These are phyloP conservation scores for Scaptomyza cyrtandrae DNA, from an alignment of 2,888 invertebrate genomes.

Conservation along the genomic window DNA sequence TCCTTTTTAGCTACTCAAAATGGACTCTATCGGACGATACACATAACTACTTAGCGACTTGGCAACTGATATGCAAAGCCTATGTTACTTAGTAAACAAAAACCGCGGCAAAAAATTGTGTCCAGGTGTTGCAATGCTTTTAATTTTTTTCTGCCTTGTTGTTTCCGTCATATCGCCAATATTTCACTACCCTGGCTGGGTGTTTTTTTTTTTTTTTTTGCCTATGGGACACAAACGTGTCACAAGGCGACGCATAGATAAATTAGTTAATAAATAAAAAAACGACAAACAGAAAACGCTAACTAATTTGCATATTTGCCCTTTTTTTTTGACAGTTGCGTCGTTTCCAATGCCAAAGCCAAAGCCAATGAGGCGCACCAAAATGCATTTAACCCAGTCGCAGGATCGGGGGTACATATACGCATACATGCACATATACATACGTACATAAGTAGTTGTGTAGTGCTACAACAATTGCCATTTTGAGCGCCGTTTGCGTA, in stretches of 20 bases:
- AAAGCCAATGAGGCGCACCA: conserved; percentile 76
- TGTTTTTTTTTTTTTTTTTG: conserved; percentile 10
- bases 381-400: conserved; percentile 67
- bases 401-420: conserved; percentile 16
- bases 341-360: conserved; percentile 57
- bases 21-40: background rate
- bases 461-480: conserved; percentile 62
- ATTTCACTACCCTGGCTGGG: conserved; percentile 70
- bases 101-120: conserved; percentile 57
- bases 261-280: conserved; percentile 78
- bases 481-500: conserved; percentile 63
- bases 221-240: conserved; percentile 58
- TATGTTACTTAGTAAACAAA: conserved; percentile 22
- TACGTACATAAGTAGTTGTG: conserved; percentile 7
- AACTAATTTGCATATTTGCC: conserved; percentile 82
- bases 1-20: too few species aligned
- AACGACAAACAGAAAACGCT: conserved; percentile 38
- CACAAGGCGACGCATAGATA: conserved; percentile 67
- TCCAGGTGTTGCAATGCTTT: conserved; percentile 77
- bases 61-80: conserved; percentile 4
- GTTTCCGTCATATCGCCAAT: conserved; percentile 62
- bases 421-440: background rate
- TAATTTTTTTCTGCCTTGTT: conserved; percentile 37
- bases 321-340: conserved; percentile 66
- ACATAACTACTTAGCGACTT: conserved; percentile 24